Base-by-base conservation (phyloP, 2,888 invertebrate species). In the Clistopyga incitator region DNA sequence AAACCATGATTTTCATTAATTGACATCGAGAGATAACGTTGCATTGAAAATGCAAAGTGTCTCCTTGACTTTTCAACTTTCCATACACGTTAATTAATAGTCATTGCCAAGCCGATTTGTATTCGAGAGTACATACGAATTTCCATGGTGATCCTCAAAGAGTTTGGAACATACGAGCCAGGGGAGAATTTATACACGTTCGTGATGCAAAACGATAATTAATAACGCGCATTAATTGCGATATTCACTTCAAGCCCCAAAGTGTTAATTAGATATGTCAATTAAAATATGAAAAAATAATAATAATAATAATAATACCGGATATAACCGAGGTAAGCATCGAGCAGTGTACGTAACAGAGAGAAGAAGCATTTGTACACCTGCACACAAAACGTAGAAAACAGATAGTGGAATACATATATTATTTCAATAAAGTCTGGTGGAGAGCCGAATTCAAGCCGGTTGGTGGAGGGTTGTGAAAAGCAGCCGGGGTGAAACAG, bases 401-500 rank as follows among this genome's bases (percentile, higher is more conserved):
- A 80, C 23, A 80, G 47, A 59, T n/a, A 20, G 52, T 75, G 42
- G 61, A 42, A 38, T 10, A 20, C 42, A 42, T 81, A 75, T 81
- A 81, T 76, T 75, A 81, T 81, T 81, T 81, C 54, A 64, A 81
- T 75, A 76, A 76, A 76, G 61, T 47, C 70, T 70, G 59, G 65
- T 80, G 42, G 52, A n/a, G 67, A 65, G 29, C 13, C 64, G 47
- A 64, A 80, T 84, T 61, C 78, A 42, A 82, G 67, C 29, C 29
- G 4, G 29, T 65, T 42, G 20, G 68, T 20, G 45, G 54, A 75
- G 75, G 79, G 61, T 76, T 79, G 78, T 64, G 81, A 84, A 78
- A 79, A 71, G 86, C 88, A 83, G 85, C 82, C 78, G 65, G 84
- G 78, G 86, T 85, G 87, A 88, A 89, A 88, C 88, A 86, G 89